A percentile compares a stretch with the other conserved stretches of the same genome.
Conservation (phyloP, 2,888 invertebrate species). For the Rambutsinella grinnellia region DNA sequence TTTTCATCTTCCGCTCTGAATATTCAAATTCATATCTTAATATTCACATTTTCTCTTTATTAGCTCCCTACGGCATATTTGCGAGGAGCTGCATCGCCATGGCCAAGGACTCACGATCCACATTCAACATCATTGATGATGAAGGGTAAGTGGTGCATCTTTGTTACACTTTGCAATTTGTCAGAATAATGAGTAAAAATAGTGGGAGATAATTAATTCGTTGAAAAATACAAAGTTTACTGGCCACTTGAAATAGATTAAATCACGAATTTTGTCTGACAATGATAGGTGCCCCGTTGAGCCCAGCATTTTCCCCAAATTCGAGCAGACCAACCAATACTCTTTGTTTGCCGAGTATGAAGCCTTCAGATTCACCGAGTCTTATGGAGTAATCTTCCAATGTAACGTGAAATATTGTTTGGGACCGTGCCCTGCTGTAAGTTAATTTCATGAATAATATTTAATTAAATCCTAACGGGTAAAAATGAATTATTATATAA, state of each 20-base stretch:
- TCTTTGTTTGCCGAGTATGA: constrained; percentile 92
- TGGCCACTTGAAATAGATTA: too few relatives aligned
- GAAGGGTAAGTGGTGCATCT: constrained; percentile 78
- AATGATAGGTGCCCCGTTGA: constrained; percentile 91
- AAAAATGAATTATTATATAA: not conserved
- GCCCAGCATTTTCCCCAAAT: constrained; percentile 93
- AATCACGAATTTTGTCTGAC: too few relatives aligned
- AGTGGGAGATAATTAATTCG: too few relatives aligned
- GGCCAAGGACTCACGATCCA: constrained; percentile 96
- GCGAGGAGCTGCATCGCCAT: constrained; percentile 96
- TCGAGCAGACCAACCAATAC: constrained; percentile 86
- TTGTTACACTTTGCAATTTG: not conserved
- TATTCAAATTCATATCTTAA: constrained; percentile 28
- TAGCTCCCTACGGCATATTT: constrained; percentile 95
- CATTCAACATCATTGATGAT: constrained; percentile 95
- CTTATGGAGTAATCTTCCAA: constrained; percentile 96
- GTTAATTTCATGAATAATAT: constrained; percentile 67
- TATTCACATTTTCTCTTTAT: constrained; percentile 34
- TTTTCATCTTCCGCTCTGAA: constrained; percentile 34
- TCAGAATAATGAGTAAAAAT: too few relatives aligned
- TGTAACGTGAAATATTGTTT: constrained; percentile 97
- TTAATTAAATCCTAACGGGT: constrained; percentile 16
- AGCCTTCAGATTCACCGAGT: constrained; percentile 95
- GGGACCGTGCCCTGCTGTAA: constrained; percentile 93
- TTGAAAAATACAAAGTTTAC: too few relatives aligned